Conservation (phyloP, 2,888 invertebrate species). For the Sabatieria punctata region DNA sequence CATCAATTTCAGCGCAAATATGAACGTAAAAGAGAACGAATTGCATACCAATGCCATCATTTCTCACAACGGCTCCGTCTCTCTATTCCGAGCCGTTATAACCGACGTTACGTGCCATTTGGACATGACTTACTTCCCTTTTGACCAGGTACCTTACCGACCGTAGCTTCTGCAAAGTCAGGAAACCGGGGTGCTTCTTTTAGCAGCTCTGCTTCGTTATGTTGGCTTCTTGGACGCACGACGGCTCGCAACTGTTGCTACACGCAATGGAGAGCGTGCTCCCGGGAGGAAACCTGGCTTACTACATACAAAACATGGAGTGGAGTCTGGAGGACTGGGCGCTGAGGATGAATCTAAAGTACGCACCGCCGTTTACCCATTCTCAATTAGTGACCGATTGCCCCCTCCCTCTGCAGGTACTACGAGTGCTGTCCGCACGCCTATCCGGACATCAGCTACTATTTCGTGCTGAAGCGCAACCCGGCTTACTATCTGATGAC, state of each 20-base stretch:
- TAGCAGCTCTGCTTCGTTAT: conserved; percentile 25
- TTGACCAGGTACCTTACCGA: conserved; percentile 15
- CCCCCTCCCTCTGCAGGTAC: too few species aligned
- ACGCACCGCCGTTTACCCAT: too few species aligned
- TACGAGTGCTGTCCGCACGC: conserved; percentile 10
- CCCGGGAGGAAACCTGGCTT: conserved; percentile 20
- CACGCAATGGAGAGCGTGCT: too few species aligned
- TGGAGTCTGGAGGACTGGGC: conserved; percentile 27
- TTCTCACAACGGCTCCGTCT: conserved; percentile 22
- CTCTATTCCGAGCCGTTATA: conserved; percentile 24
- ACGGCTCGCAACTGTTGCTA: conserved; percentile 25
- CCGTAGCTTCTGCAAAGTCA: neutral
- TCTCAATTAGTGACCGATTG: too few species aligned
- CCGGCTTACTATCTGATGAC: conserved; percentile 6
- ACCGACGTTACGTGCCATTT: conserved; percentile 27
- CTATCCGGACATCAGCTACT: conserved; percentile 8
- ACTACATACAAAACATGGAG: conserved; percentile 29
- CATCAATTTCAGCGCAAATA: conserved; percentile 25
- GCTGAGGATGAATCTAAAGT: conserved; percentile 21
- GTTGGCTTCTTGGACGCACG: conserved; percentile 27
- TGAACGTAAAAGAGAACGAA: conserved; percentile 28
- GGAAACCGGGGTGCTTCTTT: neutral
- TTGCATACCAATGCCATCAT: conserved; percentile 26
- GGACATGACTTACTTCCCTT: conserved; percentile 22
- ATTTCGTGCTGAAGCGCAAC: conserved; percentile 7